Evolutionary conservation across 2,113 vertebrate species (phyloP).

Genomic region (Rousettus leschenaultii): DNA sequence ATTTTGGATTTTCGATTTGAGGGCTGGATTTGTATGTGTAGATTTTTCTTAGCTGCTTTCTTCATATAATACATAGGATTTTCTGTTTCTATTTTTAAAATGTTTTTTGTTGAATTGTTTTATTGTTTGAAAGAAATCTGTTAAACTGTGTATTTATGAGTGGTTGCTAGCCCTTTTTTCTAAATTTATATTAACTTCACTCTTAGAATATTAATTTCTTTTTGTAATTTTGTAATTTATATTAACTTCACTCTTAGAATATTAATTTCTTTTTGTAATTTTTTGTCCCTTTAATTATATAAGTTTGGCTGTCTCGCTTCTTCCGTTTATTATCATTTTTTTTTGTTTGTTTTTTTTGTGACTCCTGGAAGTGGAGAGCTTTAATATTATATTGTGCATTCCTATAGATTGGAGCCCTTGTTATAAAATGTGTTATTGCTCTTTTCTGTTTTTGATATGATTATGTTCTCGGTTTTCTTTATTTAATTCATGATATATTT

Average conservation of each 20-base stretch:
- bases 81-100: conserved; percentile 1
- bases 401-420: not conserved
- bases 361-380: not conserved
- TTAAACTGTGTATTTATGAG: not conserved
- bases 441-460: conserved; percentile 27
- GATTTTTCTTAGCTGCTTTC: not conserved
- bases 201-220: not conserved
- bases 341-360: not conserved
- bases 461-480: not conserved
- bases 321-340: conserved; percentile 1
- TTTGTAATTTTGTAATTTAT: conserved; percentile 5
- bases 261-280: not conserved
- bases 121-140: conserved; percentile 10
- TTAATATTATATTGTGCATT: not conserved
- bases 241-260: not conserved
- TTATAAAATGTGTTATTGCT: not conserved
- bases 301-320: not conserved
- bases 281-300: conserved; percentile 6
- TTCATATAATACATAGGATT: not conserved
- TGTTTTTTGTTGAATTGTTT: not conserved
- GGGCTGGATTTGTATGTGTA: not conserved
- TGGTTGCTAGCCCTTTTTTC: not conserved
- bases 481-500: not conserved
- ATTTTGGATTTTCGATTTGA: not conserved
- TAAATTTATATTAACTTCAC: not conserved